A percentile compares a stretch with the other conserved stretches of the same genome.
These are phyloP conservation scores for Papilio demoleus DNA, from an alignment of 2,888 invertebrate species.

Conservation along the genomic window DNA sequence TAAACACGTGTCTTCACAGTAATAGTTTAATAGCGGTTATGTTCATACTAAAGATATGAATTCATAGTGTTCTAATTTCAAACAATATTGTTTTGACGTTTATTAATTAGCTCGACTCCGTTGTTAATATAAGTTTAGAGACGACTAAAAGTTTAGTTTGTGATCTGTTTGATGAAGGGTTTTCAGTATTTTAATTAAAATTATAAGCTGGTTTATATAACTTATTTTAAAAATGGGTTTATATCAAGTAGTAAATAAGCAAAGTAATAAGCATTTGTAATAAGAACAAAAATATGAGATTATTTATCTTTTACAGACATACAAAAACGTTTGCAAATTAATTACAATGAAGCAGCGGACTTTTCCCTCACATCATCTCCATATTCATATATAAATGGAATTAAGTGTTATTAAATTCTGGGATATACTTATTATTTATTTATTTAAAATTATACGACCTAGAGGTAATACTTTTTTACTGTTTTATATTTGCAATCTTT, in stretches of 20 bases:
- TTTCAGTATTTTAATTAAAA: constrained; percentile 6
- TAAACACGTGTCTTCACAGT: not conserved
- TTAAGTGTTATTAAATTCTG: no score
- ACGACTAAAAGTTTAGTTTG: constrained; percentile 10
- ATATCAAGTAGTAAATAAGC: no score
- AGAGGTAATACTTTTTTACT: not conserved
- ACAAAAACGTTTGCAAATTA: no score
- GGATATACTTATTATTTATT: no score
- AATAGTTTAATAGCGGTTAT: not conserved
- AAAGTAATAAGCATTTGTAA: no score
- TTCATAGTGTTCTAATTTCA: not conserved
- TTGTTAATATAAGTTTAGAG: constrained; percentile 1
- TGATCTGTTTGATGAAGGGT: constrained; percentile 1
- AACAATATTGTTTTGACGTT: constrained; percentile 23
- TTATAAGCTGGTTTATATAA: not conserved
- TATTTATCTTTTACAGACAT: no score
- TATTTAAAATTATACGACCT: no score
- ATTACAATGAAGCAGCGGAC: no score
- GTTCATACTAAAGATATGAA: not conserved
- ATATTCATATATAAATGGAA: no score
- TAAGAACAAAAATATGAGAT: no score
- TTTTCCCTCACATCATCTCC: no score
- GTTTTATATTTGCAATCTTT: constrained; percentile 17
- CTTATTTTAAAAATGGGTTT: no score
- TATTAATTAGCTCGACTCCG: constrained; percentile 3